A percentile compares a stretch with the other conserved stretches of the same genome.
Conservation (phyloP, 2,113 vertebrate genomes). For the Melanocharis versteri region DNA sequence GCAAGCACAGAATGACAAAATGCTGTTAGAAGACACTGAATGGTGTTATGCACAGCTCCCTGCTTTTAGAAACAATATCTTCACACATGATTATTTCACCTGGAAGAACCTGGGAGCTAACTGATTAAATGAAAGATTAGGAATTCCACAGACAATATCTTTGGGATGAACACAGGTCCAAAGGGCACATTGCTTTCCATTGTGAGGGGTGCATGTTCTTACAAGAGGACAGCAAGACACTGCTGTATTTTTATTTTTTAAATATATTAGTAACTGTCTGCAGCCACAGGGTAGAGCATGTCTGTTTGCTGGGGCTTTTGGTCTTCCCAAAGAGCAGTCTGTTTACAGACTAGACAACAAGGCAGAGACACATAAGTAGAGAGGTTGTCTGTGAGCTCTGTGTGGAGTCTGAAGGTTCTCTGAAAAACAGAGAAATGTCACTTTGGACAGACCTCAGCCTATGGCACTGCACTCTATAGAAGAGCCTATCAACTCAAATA, state of each 20-base stretch:
- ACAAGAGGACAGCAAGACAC: not conserved
- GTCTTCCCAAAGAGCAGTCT: not conserved
- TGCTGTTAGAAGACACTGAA: not conserved
- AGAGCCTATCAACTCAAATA: not conserved
- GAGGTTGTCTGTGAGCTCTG: not conserved
- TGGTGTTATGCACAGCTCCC: not conserved
- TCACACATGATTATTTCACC: not conserved
- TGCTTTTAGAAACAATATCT: not conserved
- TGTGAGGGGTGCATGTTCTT: not conserved
- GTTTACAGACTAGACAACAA: not conserved
- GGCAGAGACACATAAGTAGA: not conserved
- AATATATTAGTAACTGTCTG: not conserved
- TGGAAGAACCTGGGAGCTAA: not conserved
- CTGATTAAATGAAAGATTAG: not conserved
- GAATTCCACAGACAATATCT: not conserved
- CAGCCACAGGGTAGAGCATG: not conserved
- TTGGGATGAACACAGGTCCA: not conserved
- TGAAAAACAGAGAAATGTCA: not conserved
- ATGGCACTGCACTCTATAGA: not conserved
- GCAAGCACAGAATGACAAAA: not conserved
- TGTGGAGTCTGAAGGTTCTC: not conserved
- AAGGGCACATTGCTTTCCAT: not conserved
- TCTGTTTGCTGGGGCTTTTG: not conserved
- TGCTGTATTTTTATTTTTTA: too few species aligned
- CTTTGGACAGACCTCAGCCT: not conserved